Evolutionary conservation across 2,888 invertebrate species (phyloP), one percentile per base, ranked within the genome.

Genomic region (Spilosoma lubricipeda): DNA sequence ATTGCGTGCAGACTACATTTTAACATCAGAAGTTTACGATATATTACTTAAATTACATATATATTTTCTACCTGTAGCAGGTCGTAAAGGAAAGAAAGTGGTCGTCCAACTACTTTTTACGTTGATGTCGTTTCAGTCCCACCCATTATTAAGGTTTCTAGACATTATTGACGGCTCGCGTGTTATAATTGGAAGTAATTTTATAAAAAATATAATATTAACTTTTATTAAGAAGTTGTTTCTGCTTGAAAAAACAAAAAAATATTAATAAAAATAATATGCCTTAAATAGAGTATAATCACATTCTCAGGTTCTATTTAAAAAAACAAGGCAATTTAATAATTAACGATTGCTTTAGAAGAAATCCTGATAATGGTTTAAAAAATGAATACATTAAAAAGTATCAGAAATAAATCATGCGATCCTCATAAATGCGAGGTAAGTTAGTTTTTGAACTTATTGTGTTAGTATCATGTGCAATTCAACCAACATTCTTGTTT

Each of bases 11-110:
- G 27, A 27, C 27, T 27, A 39, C 11, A 11, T 39, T 39, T 11
- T 39, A 39, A 39, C 39, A 11, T 39, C 27, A 27, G 59, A 27
- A 59, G 27, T 27, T n/a, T 56, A 56, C 20, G 23, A 52, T 52
- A n/a, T 42, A 67, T 42, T 30, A 30, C 67, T 67, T 13, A 39
- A 66, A 30, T 23, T 59, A 13, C 4, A 59, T 59, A 13, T 13
- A 59, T 59, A 59, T 59, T 13, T 59, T 59, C 59, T n/a, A 0
- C n/a, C 3, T 59, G 3, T 11, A 33, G 71, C 81, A 81, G 75
- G 81, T 75, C 42, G 65, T n/a, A 52, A 70, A 74, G 81, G 79
- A 84, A 84, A 82, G 84, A 84, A 84, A 84, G 84, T 82, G 71
- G 84, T 72, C 76, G 77, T 72, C 72, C 27, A 45, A 66, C 42